Evolutionary conservation across 2,113 vertebrate species (phyloP).

Genomic region (Variabilichromis moorii): DNA sequence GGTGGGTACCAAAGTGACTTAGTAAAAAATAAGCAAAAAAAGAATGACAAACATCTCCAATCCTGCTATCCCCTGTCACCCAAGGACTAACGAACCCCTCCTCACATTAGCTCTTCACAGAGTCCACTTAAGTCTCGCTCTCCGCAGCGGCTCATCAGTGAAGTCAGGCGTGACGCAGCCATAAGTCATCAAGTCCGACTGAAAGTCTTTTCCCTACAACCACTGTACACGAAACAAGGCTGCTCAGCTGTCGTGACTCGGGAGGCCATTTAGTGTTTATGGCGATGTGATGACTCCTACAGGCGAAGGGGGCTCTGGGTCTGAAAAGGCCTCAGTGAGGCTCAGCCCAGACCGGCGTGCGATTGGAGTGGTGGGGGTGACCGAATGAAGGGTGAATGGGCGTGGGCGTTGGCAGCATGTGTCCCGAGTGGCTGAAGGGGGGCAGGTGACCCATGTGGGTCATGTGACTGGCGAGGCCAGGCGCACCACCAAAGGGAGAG

Average conservation of each 20-base stretch:
- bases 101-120: constrained; percentile 32
- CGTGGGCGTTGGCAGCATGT: constrained; percentile 96
- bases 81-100: constrained; percentile 5
- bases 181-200: constrained; percentile 23
- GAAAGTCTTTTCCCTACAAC: constrained; percentile 29
- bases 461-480: constrained; percentile 89
- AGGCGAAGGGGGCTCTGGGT: background rate
- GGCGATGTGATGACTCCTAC: constrained; percentile 28
- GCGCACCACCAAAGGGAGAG: constrained; percentile 81
- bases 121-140: constrained; percentile 33
- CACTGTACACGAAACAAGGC: constrained; percentile 43
- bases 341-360: constrained; percentile 93
- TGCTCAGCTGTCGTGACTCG: background rate
- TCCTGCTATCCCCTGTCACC: constrained; percentile 22
- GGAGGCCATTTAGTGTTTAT: constrained; percentile 52
- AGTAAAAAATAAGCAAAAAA: constrained; percentile 70
- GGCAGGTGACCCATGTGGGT: constrained; percentile 91
- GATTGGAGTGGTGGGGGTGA: constrained; percentile 85
- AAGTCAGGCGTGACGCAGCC: constrained; percentile 10
- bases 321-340: constrained; percentile 59
- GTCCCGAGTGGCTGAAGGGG: constrained; percentile 94
- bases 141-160: background rate
- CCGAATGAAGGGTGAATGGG: constrained; percentile 96
- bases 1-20: constrained; percentile 76
- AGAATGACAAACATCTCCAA: constrained; percentile 46